Evolutionary conservation across 1,140 invertebrate species (phyloP).

Genomic region (Drosophila pallidifrons): DNA sequence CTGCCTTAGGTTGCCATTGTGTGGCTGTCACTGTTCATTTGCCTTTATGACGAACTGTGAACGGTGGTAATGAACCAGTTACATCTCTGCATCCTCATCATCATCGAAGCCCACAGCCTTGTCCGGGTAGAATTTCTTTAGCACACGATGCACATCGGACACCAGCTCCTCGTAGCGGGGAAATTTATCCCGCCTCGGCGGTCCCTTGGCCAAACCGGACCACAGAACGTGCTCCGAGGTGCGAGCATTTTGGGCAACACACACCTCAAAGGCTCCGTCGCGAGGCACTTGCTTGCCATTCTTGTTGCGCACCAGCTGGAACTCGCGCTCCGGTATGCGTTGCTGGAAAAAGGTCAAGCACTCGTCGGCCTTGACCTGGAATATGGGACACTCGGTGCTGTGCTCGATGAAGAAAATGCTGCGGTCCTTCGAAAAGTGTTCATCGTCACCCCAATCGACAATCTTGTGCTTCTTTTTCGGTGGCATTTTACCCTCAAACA

Average conservation of each 20-base stretch:
- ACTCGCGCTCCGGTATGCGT: constrained; percentile 65
- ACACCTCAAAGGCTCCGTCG: constrained; percentile 73
- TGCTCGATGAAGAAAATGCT: constrained; percentile 76
- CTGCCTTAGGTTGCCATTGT: constrained; percentile 10
- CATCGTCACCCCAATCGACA: constrained; percentile 71
- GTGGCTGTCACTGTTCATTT: constrained; percentile 15
- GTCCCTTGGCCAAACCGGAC: constrained; percentile 66
- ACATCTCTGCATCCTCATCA: constrained; percentile 36
- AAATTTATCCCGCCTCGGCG: constrained; percentile 77
- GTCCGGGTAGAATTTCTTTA: constrained; percentile 81
- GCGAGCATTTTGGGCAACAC: constrained; percentile 71
- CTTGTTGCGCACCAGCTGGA: constrained; percentile 69
- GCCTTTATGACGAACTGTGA: not conserved
- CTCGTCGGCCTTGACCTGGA: constrained; percentile 74
- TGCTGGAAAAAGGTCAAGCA: constrained; percentile 54
- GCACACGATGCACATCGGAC: constrained; percentile 57
- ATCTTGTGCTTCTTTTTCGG: constrained; percentile 58
- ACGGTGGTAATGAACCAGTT: constrained; percentile 13
- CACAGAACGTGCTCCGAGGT: constrained; percentile 74
- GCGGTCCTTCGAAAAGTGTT: constrained; percentile 70
- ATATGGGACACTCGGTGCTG: constrained; percentile 76
- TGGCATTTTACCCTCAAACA: constrained; percentile 13
- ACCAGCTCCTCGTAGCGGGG: constrained; percentile 59
- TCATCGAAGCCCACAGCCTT: constrained; percentile 49
- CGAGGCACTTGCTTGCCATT: constrained; percentile 65